Conservation (phyloP, 1,140 invertebrate species). For the Drosophila persimilis region DNA sequence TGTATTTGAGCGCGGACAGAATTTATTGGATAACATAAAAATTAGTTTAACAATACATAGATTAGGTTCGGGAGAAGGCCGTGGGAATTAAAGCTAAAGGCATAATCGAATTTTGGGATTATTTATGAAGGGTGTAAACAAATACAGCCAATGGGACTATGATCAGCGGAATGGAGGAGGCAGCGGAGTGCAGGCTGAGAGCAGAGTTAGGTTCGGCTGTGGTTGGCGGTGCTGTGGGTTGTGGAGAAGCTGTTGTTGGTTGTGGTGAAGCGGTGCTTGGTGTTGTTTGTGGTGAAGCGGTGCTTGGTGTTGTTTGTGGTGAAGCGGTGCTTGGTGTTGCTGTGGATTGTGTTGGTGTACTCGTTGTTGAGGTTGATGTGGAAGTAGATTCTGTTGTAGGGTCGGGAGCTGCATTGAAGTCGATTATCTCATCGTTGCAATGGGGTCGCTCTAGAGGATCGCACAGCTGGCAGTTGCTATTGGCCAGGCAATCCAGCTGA, state of each 20-base stretch:
- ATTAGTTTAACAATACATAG: constrained; percentile 46
- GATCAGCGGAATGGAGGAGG: constrained; percentile 36
- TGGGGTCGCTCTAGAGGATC: constrained; percentile 47
- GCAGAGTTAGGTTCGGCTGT: constrained; percentile 47
- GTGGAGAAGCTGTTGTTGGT: no score
- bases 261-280: neutral
- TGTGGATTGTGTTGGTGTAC: constrained; percentile 4
- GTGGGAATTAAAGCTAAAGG: constrained; percentile 41
- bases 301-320: constrained; percentile 2
- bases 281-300: constrained; percentile 3
- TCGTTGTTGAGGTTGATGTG: constrained; percentile 1
- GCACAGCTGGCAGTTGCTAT: constrained; percentile 58
- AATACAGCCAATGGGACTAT: constrained; percentile 43
- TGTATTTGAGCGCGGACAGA: constrained; percentile 10
- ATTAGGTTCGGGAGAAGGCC: constrained; percentile 48
- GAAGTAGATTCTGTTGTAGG: constrained; percentile 17
- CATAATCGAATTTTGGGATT: constrained; percentile 17
- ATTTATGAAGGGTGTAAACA: constrained; percentile 53
- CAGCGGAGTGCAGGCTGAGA: constrained; percentile 11
- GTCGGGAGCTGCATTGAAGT: neutral
- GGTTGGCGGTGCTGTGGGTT: constrained; percentile 39
- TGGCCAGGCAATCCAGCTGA: constrained; percentile 48
- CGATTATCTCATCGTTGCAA: constrained; percentile 54
- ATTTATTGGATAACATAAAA: constrained; percentile 48
- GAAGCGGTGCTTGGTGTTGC: constrained; percentile 4